Percentiles rank a stretch among this genome's conserved stretches.
phyloP scores from a whole-genome alignment of 64 coral and sea anemone species.

The Platygyra sinensis region DNA sequence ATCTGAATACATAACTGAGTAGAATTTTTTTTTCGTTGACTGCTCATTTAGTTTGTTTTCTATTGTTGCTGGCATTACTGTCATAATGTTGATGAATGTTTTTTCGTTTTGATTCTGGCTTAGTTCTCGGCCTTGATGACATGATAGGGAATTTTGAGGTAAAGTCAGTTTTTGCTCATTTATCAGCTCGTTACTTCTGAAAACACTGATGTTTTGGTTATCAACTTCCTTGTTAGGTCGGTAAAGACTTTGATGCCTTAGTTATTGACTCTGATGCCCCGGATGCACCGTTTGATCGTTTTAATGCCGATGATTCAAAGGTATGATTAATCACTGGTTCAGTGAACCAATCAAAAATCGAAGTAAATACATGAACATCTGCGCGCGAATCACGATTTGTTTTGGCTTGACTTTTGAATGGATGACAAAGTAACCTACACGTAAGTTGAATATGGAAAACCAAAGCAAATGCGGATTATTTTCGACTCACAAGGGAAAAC shows the following conservation, averaged over 20 bases:
- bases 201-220: neutral
- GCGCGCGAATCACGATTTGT: too few species aligned
- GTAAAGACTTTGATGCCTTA: constrained; percentile 89
- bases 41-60: neutral
- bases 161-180: neutral
- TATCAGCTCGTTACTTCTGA: neutral
- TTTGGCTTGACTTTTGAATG: too few species aligned
- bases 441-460: too few species aligned
- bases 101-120: neutral
- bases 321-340: neutral
- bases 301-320: constrained; percentile 46
- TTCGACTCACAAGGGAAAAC: too few species aligned
- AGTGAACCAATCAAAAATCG: too few species aligned
- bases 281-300: constrained; percentile 73
- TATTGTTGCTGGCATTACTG: neutral
- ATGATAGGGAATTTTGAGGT: constrained; percentile 61
- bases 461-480: too few species aligned
- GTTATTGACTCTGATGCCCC: constrained; percentile 54
- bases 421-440: too few species aligned
- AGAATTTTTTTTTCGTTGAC: neutral
- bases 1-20: neutral
- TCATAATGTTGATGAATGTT: neutral
- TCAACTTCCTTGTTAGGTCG: constrained; percentile 30
- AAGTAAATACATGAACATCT: too few species aligned
- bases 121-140: constrained; percentile 76